These are phyloP conservation scores for Leptocoma aspasia DNA, from an alignment of 2,113 vertebrate species.

Conservation along the genomic window DNA sequence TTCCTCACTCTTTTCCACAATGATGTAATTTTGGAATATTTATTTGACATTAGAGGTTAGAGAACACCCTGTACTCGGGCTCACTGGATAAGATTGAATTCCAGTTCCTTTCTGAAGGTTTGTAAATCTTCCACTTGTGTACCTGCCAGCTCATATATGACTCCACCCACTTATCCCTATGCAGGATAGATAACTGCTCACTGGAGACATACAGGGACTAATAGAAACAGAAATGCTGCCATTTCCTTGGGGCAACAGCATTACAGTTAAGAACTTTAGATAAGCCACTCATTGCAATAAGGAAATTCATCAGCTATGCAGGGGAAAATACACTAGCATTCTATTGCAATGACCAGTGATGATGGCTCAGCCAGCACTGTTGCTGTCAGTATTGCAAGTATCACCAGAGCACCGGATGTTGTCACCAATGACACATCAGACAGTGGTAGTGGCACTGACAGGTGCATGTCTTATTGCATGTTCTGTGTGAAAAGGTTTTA, in stretches of 20 bases:
- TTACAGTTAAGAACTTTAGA: not conserved
- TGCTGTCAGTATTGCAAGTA: not conserved
- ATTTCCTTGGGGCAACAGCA: not conserved
- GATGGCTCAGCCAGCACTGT: not conserved
- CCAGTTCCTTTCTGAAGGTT: not conserved
- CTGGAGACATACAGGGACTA: not conserved
- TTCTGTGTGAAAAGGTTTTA: not conserved
- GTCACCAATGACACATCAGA: not conserved
- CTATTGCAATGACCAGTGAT: not conserved
- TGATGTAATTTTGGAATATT: not conserved
- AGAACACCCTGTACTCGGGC: not conserved
- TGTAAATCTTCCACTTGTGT: not conserved
- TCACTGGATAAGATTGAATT: not conserved
- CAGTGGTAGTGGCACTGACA: not conserved
- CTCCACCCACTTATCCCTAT: not conserved
- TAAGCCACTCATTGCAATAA: not conserved
- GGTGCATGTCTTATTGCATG: not conserved
- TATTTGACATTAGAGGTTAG: not conserved
- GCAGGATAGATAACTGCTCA: not conserved
- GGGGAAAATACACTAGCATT: not conserved
- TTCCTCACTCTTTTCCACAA: not conserved
- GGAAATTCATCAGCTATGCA: not conserved
- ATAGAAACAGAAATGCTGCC: not conserved
- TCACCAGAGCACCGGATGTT: not conserved
- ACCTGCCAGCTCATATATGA: not conserved